These are phyloP conservation scores for Takifugu flavidus DNA, from an alignment of 2,113 vertebrate species.

Conservation along the genomic window DNA sequence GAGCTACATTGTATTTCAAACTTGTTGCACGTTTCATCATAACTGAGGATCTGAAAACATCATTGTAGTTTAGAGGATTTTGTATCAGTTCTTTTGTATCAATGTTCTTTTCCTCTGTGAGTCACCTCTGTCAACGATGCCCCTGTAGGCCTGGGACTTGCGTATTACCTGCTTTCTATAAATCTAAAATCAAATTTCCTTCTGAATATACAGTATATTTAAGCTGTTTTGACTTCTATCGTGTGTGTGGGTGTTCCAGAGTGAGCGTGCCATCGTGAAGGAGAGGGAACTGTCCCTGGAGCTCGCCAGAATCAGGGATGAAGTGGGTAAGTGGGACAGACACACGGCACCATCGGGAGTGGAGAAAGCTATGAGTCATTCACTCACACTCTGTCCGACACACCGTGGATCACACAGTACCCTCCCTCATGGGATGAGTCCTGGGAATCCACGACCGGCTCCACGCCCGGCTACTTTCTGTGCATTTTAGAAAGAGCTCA, in stretches of 20 bases:
- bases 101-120: no score
- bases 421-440: not conserved
- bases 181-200: not conserved
- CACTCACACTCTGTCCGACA: not conserved
- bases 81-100: no score
- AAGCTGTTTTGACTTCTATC: not conserved
- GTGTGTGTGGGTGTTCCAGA: slow-evolving; percentile 75
- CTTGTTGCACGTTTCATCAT: no score
- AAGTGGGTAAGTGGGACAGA: slow-evolving; percentile 88
- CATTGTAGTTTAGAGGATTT: no score
- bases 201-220: not conserved
- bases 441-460: not conserved
- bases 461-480: no score
- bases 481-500: no score
- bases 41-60: no score
- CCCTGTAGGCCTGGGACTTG: no score
- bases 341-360: slow-evolving; percentile 8
- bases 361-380: slow-evolving; percentile 11
- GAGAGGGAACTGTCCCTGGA: slow-evolving; percentile 87
- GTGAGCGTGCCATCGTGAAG: slow-evolving; percentile 85
- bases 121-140: no score
- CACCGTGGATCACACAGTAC: slow-evolving; percentile 8
- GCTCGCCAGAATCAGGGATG: slow-evolving; percentile 91
- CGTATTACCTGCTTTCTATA: no score
- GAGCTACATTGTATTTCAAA: no score